Evolutionary conservation across 2,113 vertebrate genomes (phyloP), one percentile per base, ranked within the genome.

Genomic region (Gopherus flavomarginatus): DNA sequence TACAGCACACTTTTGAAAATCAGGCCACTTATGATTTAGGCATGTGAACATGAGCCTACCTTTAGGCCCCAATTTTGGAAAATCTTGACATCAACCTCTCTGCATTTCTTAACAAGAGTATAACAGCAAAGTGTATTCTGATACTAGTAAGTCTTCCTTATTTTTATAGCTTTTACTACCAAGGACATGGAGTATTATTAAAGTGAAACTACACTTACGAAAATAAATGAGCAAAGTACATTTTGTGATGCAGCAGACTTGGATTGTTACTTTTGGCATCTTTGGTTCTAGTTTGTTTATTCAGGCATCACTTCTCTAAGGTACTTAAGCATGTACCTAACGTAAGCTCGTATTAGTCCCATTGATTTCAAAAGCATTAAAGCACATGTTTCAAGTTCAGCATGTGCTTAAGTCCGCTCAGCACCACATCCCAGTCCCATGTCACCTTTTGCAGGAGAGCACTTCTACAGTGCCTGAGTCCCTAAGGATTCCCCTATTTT

Each of bases 271-370:
- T 93, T 91, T 85, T 85, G 29, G 8, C 17, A 80, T 81, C 3
- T 78, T 90, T 84, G 5, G 84, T 69, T 69, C 87, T 42, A 38
- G 27, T 52, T 94, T 85, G 12, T 26, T 2, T 81, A 1, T 54
- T 1, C 75, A 54, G 14, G 65, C 35, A 3, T 69, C 27, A 89
- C 91, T 90, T 92, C 38, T 65, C 14, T 6, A 26, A 47, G 38
- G 1, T 82, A 2, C 81, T 84, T 86, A 52, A n/a, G 44, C 11
- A 56, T 54, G 38, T 1, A 72, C 1, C 0, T 85, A 42, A 1
- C 11, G 2, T 54, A 65, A 54, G 10, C 11, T 6, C 87, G 35
- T 86, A 59, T n/a, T 21, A 82, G 62, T 53, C 35, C 59, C 21
- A 38, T 11, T 86, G 21, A 12, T 47, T 35, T 90, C 83, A 72